phyloP scores from a whole-genome alignment of 2,113 vertebrate genomes.

The Oenanthe melanoleuca region DNA sequence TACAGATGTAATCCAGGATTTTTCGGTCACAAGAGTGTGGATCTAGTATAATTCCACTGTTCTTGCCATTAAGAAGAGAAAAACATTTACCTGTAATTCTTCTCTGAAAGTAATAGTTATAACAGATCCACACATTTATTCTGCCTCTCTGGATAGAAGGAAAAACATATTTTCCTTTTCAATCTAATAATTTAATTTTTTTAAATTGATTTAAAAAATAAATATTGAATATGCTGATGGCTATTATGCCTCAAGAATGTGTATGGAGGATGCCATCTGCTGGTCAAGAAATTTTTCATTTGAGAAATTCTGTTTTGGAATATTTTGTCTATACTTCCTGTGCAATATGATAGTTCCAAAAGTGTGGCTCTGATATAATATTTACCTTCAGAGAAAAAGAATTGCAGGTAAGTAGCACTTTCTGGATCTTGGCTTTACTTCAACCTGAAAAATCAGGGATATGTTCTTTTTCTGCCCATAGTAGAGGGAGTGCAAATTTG shows the following conservation, averaged over 20 bases:
- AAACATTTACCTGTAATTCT: slow-evolving; percentile 66
- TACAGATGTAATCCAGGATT: slow-evolving; percentile 20
- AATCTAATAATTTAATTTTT: background rate
- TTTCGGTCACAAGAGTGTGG: slow-evolving; percentile 28
- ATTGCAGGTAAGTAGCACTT: slow-evolving; percentile 59
- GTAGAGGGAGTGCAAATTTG: background rate
- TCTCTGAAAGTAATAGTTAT: slow-evolving; percentile 65
- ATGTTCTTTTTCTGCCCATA: background rate
- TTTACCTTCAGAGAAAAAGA: slow-evolving; percentile 65
- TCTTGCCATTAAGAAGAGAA: slow-evolving; percentile 46
- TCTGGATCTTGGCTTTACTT: background rate
- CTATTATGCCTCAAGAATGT: background rate
- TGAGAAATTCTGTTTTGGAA: background rate
- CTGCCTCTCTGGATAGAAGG: background rate
- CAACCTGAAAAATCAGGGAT: background rate
- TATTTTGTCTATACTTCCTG: background rate
- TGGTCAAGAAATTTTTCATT: slow-evolving; percentile 17
- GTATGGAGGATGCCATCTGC: slow-evolving; percentile 34
- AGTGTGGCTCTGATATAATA: slow-evolving; percentile 64
- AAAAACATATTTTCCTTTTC: background rate
- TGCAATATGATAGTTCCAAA: slow-evolving; percentile 5
- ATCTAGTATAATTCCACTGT: slow-evolving; percentile 51
- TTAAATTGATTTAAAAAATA: background rate
- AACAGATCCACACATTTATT: slow-evolving; percentile 55
- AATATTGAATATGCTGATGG: background rate